Evolutionary conservation across 2,113 vertebrate species (phyloP).

Genomic region (Talpa occidentalis): DNA sequence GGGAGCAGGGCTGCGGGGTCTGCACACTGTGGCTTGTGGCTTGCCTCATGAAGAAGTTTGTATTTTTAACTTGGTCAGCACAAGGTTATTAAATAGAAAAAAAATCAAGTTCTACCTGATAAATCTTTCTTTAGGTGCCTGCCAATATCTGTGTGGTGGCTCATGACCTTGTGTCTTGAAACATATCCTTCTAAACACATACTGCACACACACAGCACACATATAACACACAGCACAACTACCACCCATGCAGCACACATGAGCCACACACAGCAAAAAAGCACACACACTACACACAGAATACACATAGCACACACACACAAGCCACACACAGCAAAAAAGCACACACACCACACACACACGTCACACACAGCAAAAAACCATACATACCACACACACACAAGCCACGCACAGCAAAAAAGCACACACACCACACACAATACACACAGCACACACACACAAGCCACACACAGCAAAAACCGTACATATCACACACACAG

Average conservation of each 20-base stretch:
- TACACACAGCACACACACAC: no score
- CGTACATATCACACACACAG: no score
- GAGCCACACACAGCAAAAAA: no score
- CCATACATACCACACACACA: not conserved
- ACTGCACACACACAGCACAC: not conserved
- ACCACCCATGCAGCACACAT: no score
- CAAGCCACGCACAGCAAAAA: not conserved
- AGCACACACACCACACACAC: no score
- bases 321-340: no score
- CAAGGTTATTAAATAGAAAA: constrained; percentile 46
- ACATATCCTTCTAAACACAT: constrained; percentile 23
- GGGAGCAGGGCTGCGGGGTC: not conserved
- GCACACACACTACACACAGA: no score
- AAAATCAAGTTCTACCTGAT: not conserved
- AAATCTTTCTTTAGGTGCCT: constrained; percentile 51
- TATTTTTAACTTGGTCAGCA: constrained; percentile 40
- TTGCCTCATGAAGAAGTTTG: not conserved
- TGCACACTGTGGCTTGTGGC: accelerated
- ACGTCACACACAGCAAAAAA: no score
- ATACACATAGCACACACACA: not conserved
- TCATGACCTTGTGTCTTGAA: constrained; percentile 44
- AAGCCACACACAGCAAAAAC: no score
- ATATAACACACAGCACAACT: not conserved
- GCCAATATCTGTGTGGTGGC: not conserved
- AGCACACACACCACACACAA: no score